These are phyloP conservation scores for Holothuria scabra DNA, from an alignment of 53 echinoderm and acorn worm species.

Conservation along the genomic window DNA sequence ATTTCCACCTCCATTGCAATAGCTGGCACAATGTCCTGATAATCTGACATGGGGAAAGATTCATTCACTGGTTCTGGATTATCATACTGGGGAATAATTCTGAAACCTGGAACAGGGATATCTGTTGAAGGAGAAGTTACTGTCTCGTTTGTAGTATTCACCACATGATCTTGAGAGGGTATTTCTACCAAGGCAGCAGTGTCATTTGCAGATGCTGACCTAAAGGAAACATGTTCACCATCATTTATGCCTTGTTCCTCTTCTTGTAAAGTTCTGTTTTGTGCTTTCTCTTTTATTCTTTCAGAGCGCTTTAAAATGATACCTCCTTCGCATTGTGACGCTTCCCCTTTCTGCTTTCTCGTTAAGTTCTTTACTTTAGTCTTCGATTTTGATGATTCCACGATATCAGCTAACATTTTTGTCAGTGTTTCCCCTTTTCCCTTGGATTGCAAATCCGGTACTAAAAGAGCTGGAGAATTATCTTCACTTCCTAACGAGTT, in stretches of 20 bases:
- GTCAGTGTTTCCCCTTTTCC: neutral
- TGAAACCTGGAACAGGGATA: neutral
- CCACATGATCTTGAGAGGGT: too few species aligned
- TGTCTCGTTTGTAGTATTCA: neutral
- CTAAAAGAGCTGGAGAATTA: neutral
- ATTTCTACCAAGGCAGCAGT: neutral
- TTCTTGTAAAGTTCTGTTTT: neutral
- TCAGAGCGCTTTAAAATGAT: neutral
- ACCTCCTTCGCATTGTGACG: neutral
- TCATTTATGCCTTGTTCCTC: neutral
- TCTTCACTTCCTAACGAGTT: neutral
- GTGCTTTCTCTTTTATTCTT: neutral
- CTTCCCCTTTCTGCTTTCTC: neutral
- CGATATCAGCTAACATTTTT: neutral
- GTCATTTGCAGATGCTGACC: neutral
- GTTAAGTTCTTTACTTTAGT: too few species aligned
- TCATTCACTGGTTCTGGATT: too few species aligned
- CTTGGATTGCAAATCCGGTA: too few species aligned
- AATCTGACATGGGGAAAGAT: too few species aligned
- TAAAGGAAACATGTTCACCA: neutral
- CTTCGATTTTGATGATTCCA: neutral
- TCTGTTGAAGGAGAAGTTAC: neutral
- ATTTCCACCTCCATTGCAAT: conserved; percentile 39
- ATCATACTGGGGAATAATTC: conserved; percentile 5
- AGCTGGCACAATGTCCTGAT: too few species aligned